A percentile compares a stretch with the other conserved stretches of the same genome.
These are phyloP conservation scores for Halocaridina rubra DNA, from an alignment of 2,888 invertebrate genomes.

Conservation along the genomic window DNA sequence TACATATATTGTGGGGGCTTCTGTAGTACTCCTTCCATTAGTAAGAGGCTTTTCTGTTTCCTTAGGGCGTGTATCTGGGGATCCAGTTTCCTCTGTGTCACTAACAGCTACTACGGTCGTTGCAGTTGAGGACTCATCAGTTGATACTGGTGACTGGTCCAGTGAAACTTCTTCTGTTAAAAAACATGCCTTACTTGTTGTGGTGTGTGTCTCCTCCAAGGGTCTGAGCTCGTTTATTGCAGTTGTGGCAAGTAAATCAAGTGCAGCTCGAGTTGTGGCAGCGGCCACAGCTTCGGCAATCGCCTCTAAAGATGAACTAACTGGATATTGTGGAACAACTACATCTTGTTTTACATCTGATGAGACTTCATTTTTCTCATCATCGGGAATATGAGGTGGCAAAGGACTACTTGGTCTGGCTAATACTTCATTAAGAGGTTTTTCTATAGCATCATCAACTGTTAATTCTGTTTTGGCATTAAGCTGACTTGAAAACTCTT, in stretches of 20 bases:
- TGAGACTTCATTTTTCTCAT: background rate
- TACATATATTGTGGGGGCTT: background rate
- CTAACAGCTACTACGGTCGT: constrained; percentile 19
- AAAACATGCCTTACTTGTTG: background rate
- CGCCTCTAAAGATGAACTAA: constrained; percentile 14
- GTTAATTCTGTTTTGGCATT: background rate
- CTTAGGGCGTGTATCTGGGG: background rate
- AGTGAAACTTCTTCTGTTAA: background rate
- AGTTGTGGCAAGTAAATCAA: constrained; percentile 20
- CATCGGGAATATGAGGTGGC: background rate
- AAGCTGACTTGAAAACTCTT: no score
- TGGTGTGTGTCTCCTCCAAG: background rate
- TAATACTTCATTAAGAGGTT: background rate
- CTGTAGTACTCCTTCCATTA: background rate
- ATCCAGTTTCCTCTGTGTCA: constrained; percentile 4
- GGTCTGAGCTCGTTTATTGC: background rate
- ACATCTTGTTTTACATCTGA: background rate
- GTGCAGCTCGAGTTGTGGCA: constrained; percentile 43
- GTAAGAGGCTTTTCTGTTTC: no score
- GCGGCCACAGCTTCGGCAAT: constrained; percentile 44
- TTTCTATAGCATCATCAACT: background rate
- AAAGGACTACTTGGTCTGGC: constrained; percentile 1
- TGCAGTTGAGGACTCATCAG: constrained; percentile 25
- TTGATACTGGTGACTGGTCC: constrained; percentile 9
- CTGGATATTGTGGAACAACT: background rate